These are phyloP conservation scores for Aurelia aurita DNA, from an alignment of 30 jellyfish, hydroid and myxozoan genomes.

Conservation along the genomic window DNA sequence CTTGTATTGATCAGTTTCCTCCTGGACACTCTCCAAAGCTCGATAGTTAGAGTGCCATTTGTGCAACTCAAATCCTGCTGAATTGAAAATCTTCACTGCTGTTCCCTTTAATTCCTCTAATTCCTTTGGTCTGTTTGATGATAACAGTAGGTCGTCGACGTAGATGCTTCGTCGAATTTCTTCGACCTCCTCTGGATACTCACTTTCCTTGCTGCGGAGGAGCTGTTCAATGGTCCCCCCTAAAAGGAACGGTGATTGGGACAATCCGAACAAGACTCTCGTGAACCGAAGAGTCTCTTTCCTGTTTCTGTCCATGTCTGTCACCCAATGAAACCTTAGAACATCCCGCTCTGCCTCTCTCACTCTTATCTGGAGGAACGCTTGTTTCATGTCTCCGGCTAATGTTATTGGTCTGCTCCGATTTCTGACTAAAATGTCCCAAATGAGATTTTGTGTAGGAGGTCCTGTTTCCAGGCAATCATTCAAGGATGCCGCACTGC, in stretches of 20 bases:
- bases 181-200: constrained; percentile 38
- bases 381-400: constrained; percentile 43
- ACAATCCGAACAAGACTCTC: constrained; percentile 68
- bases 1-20: not conserved
- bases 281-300: constrained; percentile 34
- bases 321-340: constrained; percentile 41
- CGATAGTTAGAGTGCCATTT: constrained; percentile 55
- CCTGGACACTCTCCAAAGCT: constrained; percentile 11
- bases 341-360: constrained; percentile 46
- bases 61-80: constrained; percentile 52
- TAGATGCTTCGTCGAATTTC: constrained; percentile 49
- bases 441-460: constrained; percentile 42
- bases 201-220: constrained; percentile 7
- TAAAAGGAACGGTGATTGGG: constrained; percentile 61
- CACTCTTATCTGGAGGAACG: constrained; percentile 29
- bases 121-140: constrained; percentile 2
- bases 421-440: constrained; percentile 41
- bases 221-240: constrained; percentile 10
- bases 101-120: not conserved
- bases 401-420: constrained; percentile 23
- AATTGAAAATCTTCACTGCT: constrained; percentile 36
- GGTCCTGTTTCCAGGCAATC: constrained; percentile 81
- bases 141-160: not conserved
- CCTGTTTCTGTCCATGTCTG: constrained; percentile 17
- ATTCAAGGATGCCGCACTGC: constrained; percentile 31